A percentile compares a stretch with the other conserved stretches of the same genome.
phyloP scores from a whole-genome alignment of 2,888 invertebrate genomes.

The Andrena chrysosceles region DNA sequence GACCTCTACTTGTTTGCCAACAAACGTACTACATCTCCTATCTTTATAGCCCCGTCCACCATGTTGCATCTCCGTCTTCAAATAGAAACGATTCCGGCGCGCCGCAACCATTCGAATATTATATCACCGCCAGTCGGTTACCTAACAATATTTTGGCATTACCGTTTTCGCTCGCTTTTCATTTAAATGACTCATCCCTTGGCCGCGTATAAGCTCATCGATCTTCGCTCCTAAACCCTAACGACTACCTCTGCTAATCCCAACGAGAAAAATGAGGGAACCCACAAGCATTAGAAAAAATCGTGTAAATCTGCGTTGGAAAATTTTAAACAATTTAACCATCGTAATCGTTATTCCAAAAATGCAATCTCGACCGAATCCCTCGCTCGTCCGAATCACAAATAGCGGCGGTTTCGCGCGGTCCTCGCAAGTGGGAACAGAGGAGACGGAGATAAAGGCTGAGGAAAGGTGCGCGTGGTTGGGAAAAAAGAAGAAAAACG shows the following conservation, averaged over 20 bases:
- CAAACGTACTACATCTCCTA: conserved; percentile 70
- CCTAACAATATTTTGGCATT: conserved; percentile 51
- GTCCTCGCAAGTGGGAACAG: not conserved
- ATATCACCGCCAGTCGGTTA: conserved; percentile 53
- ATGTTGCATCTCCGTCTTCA: conserved; percentile 72
- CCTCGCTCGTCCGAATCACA: not conserved
- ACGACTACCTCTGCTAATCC: not conserved
- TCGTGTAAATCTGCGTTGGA: no score
- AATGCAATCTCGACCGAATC: not conserved
- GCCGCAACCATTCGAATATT: conserved; percentile 51
- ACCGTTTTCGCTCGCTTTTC: conserved; percentile 1
- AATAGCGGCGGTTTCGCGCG: not conserved
- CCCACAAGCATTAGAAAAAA: no score
- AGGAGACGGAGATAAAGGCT: not conserved
- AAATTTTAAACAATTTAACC: not conserved
- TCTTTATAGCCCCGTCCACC: conserved; percentile 72
- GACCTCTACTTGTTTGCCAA: conserved; percentile 74
- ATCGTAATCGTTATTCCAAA: not conserved
- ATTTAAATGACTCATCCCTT: conserved; percentile 23
- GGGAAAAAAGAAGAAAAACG: not conserved
- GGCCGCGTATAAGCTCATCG: not conserved
- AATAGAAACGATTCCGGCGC: conserved; percentile 67
- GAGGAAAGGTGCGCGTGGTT: not conserved
- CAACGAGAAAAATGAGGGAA: not conserved
- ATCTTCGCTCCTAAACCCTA: not conserved